These are phyloP conservation scores for Caenorhabditis macrosperma DNA, from an alignment of 2,888 invertebrate genomes.

Conservation along the genomic window DNA sequence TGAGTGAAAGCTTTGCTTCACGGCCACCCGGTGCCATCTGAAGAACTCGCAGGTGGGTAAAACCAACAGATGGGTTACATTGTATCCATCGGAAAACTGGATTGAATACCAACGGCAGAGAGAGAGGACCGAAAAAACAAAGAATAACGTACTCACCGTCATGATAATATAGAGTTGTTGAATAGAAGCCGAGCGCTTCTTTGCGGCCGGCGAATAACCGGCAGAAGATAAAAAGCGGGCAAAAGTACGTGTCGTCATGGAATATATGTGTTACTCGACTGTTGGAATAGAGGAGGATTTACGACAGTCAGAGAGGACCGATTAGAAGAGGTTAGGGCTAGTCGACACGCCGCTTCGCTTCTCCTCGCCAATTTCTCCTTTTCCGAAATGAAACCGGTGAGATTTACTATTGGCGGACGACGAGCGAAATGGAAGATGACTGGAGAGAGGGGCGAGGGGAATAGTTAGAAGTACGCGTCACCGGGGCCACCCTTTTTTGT, in stretches of 20 bases:
- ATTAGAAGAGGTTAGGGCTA: constrained; percentile 49
- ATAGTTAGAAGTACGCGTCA: constrained; percentile 58
- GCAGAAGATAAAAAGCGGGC: constrained; percentile 53
- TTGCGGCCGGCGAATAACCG: constrained; percentile 54
- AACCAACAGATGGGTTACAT: constrained; percentile 29
- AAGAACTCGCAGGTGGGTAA: constrained; percentile 13
- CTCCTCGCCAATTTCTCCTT: constrained; percentile 39
- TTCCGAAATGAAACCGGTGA: constrained; percentile 60
- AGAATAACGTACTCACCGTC: constrained; percentile 58
- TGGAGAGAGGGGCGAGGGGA: constrained; percentile 27
- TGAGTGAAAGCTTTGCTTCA: constrained; percentile 4
- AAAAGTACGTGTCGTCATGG: constrained; percentile 60
- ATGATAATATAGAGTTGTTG: constrained; percentile 59
- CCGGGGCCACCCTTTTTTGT: constrained; percentile 52
- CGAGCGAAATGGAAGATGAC: constrained; percentile 44
- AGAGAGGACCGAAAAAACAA: constrained; percentile 1
- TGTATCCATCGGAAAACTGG: constrained; percentile 22
- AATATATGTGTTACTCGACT: constrained; percentile 36
- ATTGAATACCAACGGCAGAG: constrained; percentile 1
- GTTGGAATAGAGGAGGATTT: constrained; percentile 44
- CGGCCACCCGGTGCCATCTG: constrained; percentile 26
- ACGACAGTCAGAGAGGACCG: constrained; percentile 24
- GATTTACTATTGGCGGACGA: constrained; percentile 54
- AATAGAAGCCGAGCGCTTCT: constrained; percentile 53
- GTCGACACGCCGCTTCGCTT: constrained; percentile 36